Percentiles rank a stretch among this genome's conserved stretches.
Evolutionary conservation across 2,888 invertebrate genomes (phyloP).

Genomic region (Diarsia dahlii): DNA sequence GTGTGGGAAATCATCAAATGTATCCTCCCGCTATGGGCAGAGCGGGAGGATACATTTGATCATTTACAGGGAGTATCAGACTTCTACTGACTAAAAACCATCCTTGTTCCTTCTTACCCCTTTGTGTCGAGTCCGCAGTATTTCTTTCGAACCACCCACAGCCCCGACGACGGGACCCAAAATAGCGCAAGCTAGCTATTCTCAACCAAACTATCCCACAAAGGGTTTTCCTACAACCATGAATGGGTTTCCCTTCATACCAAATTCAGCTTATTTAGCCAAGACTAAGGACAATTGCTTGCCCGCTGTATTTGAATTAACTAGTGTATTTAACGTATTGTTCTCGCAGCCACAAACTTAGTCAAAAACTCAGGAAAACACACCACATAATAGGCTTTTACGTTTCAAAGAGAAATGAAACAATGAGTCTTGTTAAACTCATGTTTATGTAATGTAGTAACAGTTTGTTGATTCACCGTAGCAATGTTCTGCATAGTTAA

Average conservation of each 20-base stretch:
- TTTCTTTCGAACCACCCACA: too few relatives aligned
- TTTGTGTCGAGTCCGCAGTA: too few relatives aligned
- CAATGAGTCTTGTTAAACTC: slow-evolving; percentile 31
- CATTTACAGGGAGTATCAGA: too few relatives aligned
- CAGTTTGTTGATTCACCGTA: slow-evolving; percentile 39
- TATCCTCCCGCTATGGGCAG: too few relatives aligned
- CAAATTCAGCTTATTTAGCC: background rate
- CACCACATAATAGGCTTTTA: slow-evolving; percentile 19
- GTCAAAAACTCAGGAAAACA: slow-evolving; percentile 28
- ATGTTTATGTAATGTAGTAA: slow-evolving; percentile 41
- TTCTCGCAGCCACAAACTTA: background rate
- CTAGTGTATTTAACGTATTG: slow-evolving; percentile 8
- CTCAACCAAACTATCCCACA: too few relatives aligned
- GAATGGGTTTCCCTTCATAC: background rate
- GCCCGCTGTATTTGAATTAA: background rate
- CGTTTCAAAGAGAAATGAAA: slow-evolving; percentile 28
- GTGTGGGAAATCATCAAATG: too few relatives aligned
- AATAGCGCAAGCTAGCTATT: too few relatives aligned
- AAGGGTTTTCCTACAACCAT: background rate
- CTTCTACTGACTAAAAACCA: too few relatives aligned
- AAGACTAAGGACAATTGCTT: background rate
- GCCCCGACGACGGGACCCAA: too few relatives aligned
- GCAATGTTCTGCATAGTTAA: slow-evolving; percentile 41
- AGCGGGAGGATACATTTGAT: too few relatives aligned
- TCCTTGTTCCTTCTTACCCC: too few relatives aligned